Evolutionary conservation across 2,888 invertebrate species (phyloP).

Genomic region (Hyalella azteca): DNA sequence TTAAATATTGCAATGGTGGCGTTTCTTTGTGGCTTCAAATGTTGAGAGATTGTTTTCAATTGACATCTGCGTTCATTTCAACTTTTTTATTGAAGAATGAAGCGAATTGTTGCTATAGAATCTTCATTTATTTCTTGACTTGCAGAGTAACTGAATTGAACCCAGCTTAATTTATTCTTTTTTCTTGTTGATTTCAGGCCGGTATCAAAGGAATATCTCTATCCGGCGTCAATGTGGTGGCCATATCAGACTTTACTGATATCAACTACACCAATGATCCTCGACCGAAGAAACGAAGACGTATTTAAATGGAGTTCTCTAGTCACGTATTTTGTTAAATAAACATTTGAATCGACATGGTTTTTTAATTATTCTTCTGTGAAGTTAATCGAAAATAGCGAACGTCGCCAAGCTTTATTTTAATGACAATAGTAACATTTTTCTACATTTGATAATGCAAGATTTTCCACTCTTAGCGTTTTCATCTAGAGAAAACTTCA

Average conservation of each 20-base stretch:
- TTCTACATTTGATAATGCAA: background rate
- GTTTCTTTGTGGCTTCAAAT: no score
- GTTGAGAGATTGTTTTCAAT: no score
- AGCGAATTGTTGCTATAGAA: no score
- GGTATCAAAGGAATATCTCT: slow-evolving; percentile 92
- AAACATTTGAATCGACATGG: background rate
- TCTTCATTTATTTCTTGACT: no score
- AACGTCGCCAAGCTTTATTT: background rate
- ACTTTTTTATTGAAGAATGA: no score
- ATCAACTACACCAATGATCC: slow-evolving; percentile 80
- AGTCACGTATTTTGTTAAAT: background rate
- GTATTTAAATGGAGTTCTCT: slow-evolving; percentile 69
- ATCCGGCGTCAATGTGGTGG: slow-evolving; percentile 87
- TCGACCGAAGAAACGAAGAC: slow-evolving; percentile 81
- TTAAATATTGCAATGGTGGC: no score
- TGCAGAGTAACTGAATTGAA: no score
- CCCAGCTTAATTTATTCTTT: no score
- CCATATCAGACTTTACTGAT: slow-evolving; percentile 88
- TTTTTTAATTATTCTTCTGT: background rate
- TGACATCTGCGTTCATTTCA: no score
- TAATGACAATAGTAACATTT: background rate
- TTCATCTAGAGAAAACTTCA: background rate
- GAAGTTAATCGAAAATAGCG: background rate
- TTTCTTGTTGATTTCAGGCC: slow-evolving; percentile 70
- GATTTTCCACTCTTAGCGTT: background rate